Percentiles rank a stretch among this genome's conserved stretches.
phyloP scores from a whole-genome alignment of 2,888 invertebrate genomes.

The Amblyteles armatorius region DNA sequence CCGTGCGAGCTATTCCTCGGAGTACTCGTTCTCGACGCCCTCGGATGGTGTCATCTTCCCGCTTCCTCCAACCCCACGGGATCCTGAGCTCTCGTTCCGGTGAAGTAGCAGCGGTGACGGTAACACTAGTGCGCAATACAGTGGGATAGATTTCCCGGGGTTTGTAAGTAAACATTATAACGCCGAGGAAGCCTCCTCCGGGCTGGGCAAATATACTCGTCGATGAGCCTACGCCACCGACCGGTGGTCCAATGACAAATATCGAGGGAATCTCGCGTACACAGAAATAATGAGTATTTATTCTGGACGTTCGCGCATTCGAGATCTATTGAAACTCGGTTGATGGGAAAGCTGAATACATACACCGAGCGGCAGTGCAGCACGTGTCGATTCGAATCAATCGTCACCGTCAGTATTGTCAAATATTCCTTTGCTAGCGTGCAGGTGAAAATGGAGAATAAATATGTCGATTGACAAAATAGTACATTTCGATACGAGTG shows the following conservation, averaged over 20 bases:
- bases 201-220: conserved; percentile 47
- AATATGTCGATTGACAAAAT: neutral
- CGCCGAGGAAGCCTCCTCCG: neutral
- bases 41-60: conserved; percentile 26
- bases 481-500: too few relatives aligned
- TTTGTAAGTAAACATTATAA: conserved; percentile 50
- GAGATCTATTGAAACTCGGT: neutral
- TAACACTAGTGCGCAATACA: conserved; percentile 15
- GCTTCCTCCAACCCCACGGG: neutral
- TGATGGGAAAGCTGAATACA: neutral
- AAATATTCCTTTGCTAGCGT: neutral
- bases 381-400: neutral
- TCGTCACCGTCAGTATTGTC: neutral
- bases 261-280: conserved; percentile 34
- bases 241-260: conserved; percentile 42
- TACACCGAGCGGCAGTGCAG: neutral
- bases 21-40: neutral
- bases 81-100: conserved; percentile 24
- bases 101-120: neutral
- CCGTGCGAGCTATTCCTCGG: neutral
- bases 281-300: conserved; percentile 57
- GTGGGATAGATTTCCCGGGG: conserved; percentile 7
- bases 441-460: neutral
- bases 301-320: conserved; percentile 39
- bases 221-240: conserved; percentile 25